Percentiles rank a stretch among this genome's conserved stretches.
Evolutionary conservation across 2,113 vertebrate species (phyloP).

Genomic region (Halichoerus grypus): DNA sequence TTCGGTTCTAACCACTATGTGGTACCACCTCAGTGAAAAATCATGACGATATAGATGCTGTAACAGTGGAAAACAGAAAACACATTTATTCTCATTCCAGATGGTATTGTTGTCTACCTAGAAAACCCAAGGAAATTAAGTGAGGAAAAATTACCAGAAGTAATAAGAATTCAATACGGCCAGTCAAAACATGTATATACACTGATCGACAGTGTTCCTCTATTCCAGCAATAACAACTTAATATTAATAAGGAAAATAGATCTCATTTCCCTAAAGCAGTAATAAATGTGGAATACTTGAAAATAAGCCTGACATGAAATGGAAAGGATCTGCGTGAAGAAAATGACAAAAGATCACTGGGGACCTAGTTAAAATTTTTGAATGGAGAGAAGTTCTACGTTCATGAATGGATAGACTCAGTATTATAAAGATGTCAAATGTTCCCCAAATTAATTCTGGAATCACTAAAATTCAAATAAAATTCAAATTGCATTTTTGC

Average conservation of each 20-base stretch:
- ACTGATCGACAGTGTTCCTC: background rate
- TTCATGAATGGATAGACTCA: background rate
- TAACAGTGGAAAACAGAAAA: background rate
- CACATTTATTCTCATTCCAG: background rate
- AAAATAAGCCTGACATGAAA: slow-evolving; percentile 4
- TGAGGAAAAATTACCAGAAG: slow-evolving; percentile 19
- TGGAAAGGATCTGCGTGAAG: background rate
- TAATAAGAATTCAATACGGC: background rate
- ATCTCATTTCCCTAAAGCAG: slow-evolving; percentile 18
- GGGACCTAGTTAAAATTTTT: background rate
- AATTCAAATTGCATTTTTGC: background rate
- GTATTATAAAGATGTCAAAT: background rate
- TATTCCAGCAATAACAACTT: background rate
- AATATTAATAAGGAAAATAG: slow-evolving; percentile 41
- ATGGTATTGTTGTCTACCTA: background rate
- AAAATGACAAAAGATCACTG: background rate
- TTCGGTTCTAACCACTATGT: background rate
- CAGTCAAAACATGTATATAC: background rate
- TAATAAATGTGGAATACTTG: background rate
- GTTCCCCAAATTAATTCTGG: background rate
- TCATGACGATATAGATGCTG: background rate
- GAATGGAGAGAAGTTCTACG: background rate
- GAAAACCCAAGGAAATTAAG: background rate
- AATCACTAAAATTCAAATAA: slow-evolving; percentile 53
- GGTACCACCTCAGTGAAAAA: background rate